Evolutionary conservation across 2,113 vertebrate genomes (phyloP).

Genomic region (Cranoglanis bouderius): DNA sequence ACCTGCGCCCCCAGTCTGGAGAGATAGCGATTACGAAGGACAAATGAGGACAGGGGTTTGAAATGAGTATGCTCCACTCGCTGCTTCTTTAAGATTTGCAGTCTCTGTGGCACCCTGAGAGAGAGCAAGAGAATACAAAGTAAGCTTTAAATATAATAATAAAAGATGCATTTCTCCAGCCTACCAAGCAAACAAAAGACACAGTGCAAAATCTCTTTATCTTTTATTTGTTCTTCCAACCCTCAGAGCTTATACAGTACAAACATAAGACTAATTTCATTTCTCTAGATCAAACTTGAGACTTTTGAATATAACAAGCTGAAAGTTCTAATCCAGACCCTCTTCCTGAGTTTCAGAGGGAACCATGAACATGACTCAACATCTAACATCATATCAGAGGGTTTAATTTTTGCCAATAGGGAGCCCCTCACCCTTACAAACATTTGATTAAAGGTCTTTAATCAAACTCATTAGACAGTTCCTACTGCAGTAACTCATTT

Average conservation of each 20-base stretch:
- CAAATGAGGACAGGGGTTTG: slow-evolving; percentile 77
- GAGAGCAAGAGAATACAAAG: not conserved
- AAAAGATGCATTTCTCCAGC: not conserved
- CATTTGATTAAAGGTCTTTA: not conserved
- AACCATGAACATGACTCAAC: not conserved
- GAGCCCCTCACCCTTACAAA: not conserved
- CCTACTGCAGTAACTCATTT: not conserved
- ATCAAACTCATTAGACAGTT: not conserved
- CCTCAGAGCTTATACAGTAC: slow-evolving; percentile 63
- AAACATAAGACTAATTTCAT: not conserved
- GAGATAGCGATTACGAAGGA: slow-evolving; percentile 80
- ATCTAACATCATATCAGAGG: slow-evolving; percentile 10
- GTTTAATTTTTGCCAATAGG: not conserved
- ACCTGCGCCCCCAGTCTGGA: slow-evolving; percentile 83
- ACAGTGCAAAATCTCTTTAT: slow-evolving; percentile 7
- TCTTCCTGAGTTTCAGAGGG: slow-evolving; percentile 2
- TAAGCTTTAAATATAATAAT: not conserved
- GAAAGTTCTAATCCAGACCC: not conserved
- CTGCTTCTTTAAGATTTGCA: slow-evolving; percentile 55
- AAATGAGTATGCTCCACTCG: slow-evolving; percentile 65
- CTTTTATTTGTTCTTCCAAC: slow-evolving; percentile 52
- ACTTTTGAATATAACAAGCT: slow-evolving; percentile 3
- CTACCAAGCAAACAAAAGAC: not conserved
- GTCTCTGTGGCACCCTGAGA: slow-evolving; percentile 41
- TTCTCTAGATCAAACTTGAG: not conserved